These are phyloP conservation scores for Cordylochernes scorpioides DNA, from an alignment of 2,888 invertebrate genomes.

Conservation along the genomic window DNA sequence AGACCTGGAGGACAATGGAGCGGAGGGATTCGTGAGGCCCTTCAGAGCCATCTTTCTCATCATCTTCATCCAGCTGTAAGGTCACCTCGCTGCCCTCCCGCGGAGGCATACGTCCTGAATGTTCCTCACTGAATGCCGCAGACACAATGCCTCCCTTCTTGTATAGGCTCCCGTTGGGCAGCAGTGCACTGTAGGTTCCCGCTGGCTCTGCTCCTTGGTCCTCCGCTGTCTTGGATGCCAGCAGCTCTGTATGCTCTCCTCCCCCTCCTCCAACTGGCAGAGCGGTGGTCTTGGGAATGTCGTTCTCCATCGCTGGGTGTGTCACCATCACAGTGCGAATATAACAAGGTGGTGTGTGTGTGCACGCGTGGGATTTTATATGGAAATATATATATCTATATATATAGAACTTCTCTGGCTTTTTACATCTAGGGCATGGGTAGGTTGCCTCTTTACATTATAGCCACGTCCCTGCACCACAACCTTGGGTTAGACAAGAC, in stretches of 20 bases:
- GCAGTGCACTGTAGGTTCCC: not conserved
- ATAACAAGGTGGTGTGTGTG: too few species aligned
- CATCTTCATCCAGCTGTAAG: too few species aligned
- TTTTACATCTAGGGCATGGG: too few species aligned
- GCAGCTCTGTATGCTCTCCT: conserved; percentile 10
- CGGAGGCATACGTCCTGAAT: not conserved
- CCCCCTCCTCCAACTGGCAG: conserved; percentile 5
- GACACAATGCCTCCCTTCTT: not conserved
- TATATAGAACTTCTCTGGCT: too few species aligned
- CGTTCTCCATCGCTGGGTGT: conserved; percentile 11
- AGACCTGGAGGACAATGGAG: conserved; percentile 33
- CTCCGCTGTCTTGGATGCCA: conserved; percentile 4
- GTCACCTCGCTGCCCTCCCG: not conserved
- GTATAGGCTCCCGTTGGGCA: not conserved
- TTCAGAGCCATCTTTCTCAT: not conserved
- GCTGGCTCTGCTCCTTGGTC: conserved; percentile 7
- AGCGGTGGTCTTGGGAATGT: conserved; percentile 8
- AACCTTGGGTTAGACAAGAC: too few species aligned
- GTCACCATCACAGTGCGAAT: too few species aligned
- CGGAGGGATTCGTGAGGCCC: not conserved
- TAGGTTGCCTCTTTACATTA: too few species aligned
- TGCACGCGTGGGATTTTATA: too few species aligned
- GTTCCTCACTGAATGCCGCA: not conserved
- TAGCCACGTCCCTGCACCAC: too few species aligned
- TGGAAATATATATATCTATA: too few species aligned